Conservation (phyloP, 2,797 vertebrate species). For the Prionace glauca region DNA sequence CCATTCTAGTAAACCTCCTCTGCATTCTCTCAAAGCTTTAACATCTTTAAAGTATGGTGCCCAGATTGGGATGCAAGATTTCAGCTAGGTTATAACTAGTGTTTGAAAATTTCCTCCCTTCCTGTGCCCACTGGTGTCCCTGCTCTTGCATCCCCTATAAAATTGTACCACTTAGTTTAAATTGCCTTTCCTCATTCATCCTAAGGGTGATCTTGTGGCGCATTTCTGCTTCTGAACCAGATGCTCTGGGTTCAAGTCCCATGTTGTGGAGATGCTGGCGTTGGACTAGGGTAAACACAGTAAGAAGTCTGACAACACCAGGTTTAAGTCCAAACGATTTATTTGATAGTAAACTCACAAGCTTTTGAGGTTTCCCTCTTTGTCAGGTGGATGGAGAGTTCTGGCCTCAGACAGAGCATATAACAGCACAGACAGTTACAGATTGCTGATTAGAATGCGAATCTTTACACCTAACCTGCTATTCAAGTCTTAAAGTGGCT, state of each 20-base stretch:
- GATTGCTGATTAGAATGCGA: no score
- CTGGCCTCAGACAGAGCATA: no score
- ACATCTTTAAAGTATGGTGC: neutral
- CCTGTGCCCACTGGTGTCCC: neutral
- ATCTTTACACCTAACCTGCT: no score
- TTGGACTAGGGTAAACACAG: no score
- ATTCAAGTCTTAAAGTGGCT: no score
- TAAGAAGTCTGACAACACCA: no score
- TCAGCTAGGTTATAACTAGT: neutral
- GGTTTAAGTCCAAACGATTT: no score
- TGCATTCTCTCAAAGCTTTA: neutral
- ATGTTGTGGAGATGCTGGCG: no score
- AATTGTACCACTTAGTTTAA: neutral
- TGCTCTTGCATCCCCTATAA: neutral
- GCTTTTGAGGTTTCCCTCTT: no score
- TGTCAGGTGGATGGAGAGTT: no score
- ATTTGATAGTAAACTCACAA: no score
- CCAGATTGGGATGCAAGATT: neutral
- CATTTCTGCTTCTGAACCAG: neutral
- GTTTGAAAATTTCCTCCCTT: neutral
- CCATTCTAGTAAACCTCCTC: neutral
- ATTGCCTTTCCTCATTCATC: neutral
- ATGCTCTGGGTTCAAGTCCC: neutral
- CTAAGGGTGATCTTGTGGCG: neutral
- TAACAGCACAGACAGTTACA: no score